Percentiles rank a stretch among this genome's conserved stretches.
phyloP scores from a whole-genome alignment of 2,113 vertebrate genomes.

The Solenodon paradoxus region DNA sequence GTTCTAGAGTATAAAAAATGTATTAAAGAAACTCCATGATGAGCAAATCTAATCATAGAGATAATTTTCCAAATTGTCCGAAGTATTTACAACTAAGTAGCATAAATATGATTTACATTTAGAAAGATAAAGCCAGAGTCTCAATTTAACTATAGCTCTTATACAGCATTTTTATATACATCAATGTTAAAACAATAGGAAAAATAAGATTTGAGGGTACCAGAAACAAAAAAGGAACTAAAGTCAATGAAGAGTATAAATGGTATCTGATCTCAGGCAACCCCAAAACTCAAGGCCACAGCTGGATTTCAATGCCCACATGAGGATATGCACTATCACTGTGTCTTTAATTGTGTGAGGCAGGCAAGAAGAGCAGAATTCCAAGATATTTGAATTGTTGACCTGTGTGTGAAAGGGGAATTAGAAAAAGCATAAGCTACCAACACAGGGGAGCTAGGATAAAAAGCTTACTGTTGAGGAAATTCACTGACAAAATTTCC shows the following conservation, averaged over 20 bases:
- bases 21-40: neutral
- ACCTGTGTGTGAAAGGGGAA: neutral
- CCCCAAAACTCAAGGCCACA: neutral
- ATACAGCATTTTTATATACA: neutral
- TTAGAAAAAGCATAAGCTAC: neutral
- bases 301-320: neutral
- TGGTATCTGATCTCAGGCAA: fast-evolving
- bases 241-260: neutral
- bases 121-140: neutral
- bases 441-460: neutral
- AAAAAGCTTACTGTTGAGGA: neutral
- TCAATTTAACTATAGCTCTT: neutral
- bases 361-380: neutral
- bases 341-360: neutral
- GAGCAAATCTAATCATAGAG: neutral
- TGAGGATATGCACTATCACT: too few species aligned
- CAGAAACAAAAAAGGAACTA: neutral
- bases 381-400: neutral
- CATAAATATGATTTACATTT: neutral
- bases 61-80: neutral
- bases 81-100: neutral
- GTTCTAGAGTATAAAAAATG: neutral
- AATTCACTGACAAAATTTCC: neutral
- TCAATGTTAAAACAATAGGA: neutral
- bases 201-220: neutral